Evolutionary conservation across 1,140 invertebrate species (phyloP).

Genomic region (Goniozus legneri): DNA sequence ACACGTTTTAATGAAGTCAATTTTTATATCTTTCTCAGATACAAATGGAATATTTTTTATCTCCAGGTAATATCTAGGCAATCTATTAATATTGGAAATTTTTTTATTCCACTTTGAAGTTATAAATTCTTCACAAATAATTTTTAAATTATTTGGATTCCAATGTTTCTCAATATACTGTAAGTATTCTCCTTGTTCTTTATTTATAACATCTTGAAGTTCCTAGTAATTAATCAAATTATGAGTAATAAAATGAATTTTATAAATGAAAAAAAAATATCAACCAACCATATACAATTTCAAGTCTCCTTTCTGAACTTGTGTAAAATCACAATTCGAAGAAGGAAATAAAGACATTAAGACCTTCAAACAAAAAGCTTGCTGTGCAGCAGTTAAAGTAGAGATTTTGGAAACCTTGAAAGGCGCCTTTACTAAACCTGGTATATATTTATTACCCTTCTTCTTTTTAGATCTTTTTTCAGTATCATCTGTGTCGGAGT

Average conservation of each 20-base stretch:
- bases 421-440: slow-evolving; percentile 23
- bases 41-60: slow-evolving; percentile 24
- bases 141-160: slow-evolving; percentile 8
- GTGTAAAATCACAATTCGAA: slow-evolving; percentile 12
- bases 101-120: slow-evolving; percentile 26
- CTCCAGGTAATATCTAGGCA: slow-evolving; percentile 34
- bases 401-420: slow-evolving; percentile 23
- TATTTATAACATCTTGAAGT: slow-evolving; percentile 17
- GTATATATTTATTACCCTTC: slow-evolving; percentile 17
- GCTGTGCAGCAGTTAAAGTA: slow-evolving; percentile 18
- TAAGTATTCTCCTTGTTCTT: slow-evolving; percentile 32
- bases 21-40: slow-evolving; percentile 17
- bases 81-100: slow-evolving; percentile 10
- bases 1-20: slow-evolving; percentile 16
- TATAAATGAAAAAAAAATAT: background rate
- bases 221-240: slow-evolving; percentile 16
- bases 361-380: slow-evolving; percentile 23
- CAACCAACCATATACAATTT: slow-evolving; percentile 23
- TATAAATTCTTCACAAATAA: slow-evolving; percentile 20
- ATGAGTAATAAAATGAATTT: background rate
- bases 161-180: slow-evolving; percentile 25
- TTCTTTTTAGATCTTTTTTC: slow-evolving; percentile 4
- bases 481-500: background rate
- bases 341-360: slow-evolving; percentile 21
- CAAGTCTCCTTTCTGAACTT: slow-evolving; percentile 24